These are phyloP conservation scores for Clupea harengus DNA, from an alignment of 2,113 vertebrate genomes.

Conservation along the genomic window DNA sequence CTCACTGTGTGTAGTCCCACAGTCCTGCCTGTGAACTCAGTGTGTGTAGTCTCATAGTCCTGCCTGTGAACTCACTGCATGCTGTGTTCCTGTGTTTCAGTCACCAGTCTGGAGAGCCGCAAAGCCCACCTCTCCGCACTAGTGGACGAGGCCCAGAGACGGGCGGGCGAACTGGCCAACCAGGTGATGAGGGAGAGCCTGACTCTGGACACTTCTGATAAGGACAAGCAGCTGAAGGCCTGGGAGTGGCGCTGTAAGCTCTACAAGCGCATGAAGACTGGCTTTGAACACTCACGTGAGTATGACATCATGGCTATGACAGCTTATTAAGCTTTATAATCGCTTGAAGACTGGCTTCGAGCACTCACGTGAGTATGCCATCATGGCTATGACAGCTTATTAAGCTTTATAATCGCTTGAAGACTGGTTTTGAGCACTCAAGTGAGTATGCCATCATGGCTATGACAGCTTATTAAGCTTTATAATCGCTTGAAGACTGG, in stretches of 20 bases:
- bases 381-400: no score
- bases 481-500: no score
- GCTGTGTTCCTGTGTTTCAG: slow-evolving; percentile 56
- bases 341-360: no score
- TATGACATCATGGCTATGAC: slow-evolving; percentile 35
- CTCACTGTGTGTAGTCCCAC: no score
- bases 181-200: slow-evolving; percentile 78
- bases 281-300: slow-evolving; percentile 90
- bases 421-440: no score
- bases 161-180: slow-evolving; percentile 77
- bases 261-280: slow-evolving; percentile 87
- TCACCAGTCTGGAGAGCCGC: slow-evolving; percentile 82
- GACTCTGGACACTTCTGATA: slow-evolving; percentile 77
- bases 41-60: no score
- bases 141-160: slow-evolving; percentile 85
- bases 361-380: no score
- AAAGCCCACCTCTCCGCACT: slow-evolving; percentile 76
- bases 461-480: no score
- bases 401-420: no score
- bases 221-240: slow-evolving; percentile 84
- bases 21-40: no score
- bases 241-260: slow-evolving; percentile 93
- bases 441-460: slow-evolving; percentile 35
- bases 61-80: neutral
- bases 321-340: no score